Evolutionary conservation across 35 echinoderm and acorn worm species (phyloP).

Genomic region (Acanthaster planci): DNA sequence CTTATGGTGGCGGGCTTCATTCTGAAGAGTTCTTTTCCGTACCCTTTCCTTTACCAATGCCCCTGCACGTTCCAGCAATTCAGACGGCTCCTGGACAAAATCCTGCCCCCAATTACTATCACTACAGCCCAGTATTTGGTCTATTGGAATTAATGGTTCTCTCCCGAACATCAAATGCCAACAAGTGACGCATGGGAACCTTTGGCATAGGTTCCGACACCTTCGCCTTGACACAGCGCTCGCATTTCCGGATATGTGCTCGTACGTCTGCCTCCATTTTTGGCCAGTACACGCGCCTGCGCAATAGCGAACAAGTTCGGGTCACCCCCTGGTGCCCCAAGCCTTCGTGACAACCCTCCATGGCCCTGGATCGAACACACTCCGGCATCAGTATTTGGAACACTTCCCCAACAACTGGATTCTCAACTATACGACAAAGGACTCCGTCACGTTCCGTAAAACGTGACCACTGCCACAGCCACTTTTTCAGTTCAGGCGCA

Average conservation of each 20-base stretch:
- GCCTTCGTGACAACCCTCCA: constrained; percentile 50
- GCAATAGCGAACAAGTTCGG: too few species aligned
- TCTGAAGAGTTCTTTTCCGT: not conserved
- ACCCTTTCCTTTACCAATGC: not conserved
- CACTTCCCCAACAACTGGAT: not conserved
- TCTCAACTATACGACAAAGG: not conserved
- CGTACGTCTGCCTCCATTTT: constrained; percentile 41
- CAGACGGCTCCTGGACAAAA: not conserved
- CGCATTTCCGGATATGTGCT: constrained; percentile 38
- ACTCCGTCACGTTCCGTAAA: not conserved
- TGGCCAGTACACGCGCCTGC: constrained; percentile 57
- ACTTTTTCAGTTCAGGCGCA: not conserved
- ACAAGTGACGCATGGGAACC: constrained; percentile 38
- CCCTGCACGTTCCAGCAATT: not conserved
- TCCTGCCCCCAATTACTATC: too few species aligned
- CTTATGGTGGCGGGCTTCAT: not conserved
- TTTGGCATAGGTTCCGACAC: constrained; percentile 29
- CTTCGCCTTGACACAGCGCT: constrained; percentile 43
- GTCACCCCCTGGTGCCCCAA: constrained; percentile 54
- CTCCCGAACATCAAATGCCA: constrained; percentile 47
- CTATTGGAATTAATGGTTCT: constrained; percentile 29
- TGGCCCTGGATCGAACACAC: not conserved
- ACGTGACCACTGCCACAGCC: not conserved
- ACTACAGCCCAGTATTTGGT: not conserved
- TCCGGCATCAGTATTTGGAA: constrained; percentile 62